Evolutionary conservation across 1,140 invertebrate species (phyloP).

Genomic region (Heliothis subflexa): DNA sequence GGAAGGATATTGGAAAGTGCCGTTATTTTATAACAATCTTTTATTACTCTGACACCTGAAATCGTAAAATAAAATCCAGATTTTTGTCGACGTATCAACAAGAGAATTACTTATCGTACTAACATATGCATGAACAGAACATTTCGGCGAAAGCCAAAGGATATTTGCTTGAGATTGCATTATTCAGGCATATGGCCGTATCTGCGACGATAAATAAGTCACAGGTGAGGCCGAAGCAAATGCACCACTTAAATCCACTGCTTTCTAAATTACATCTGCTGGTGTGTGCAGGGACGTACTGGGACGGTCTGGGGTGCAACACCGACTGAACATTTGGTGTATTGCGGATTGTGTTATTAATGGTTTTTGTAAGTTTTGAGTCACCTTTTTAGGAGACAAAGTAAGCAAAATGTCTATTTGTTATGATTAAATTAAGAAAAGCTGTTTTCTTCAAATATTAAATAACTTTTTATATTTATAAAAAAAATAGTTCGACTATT

Average conservation of each 20-base stretch:
- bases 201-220: slow-evolving; percentile 59
- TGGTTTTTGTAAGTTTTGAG: no score
- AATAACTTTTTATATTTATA: no score
- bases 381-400: no score
- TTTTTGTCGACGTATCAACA: neutral
- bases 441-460: no score
- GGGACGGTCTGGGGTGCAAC: neutral
- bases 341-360: neutral
- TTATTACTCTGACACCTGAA: no score
- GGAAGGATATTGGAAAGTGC: no score
- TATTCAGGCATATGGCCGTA: slow-evolving; percentile 49
- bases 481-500: no score
- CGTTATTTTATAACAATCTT: no score
- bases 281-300: slow-evolving; percentile 43
- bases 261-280: slow-evolving; percentile 52
- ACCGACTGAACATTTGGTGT: neutral
- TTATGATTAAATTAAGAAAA: no score
- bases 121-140: neutral
- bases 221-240: slow-evolving; percentile 56
- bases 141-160: neutral
- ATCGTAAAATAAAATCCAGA: no score
- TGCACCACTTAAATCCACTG: slow-evolving; percentile 52
- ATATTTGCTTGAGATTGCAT: slow-evolving; percentile 46
- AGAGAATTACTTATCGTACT: neutral
- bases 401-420: no score